Evolutionary conservation across 2,797 vertebrate genomes (phyloP).

Genomic region (Gobio occitaniae): DNA sequence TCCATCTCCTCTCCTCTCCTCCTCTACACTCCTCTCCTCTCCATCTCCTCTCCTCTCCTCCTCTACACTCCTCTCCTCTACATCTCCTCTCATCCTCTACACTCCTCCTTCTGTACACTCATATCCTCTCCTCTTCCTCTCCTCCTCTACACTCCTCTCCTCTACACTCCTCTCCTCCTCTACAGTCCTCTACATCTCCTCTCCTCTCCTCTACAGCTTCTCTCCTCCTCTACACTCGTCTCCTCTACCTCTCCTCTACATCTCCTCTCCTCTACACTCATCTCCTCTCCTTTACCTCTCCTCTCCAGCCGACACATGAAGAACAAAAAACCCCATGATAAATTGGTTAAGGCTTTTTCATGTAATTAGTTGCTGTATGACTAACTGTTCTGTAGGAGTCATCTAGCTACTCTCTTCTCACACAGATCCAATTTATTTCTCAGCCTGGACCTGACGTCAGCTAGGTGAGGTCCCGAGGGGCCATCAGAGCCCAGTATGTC

Average conservation of each 20-base stretch:
- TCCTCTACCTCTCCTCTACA: not conserved
- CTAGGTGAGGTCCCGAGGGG: constrained; percentile 57
- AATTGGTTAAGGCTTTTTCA: constrained; percentile 17
- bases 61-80: not conserved
- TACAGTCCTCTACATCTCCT: not conserved
- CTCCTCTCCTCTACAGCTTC: not conserved
- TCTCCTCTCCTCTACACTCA: not conserved
- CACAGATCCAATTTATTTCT: constrained; percentile 70
- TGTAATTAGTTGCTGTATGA: constrained; percentile 41
- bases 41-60: not conserved
- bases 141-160: too few species aligned
- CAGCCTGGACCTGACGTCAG: constrained; percentile 49
- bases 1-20: too few species aligned
- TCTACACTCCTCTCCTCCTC: not conserved
- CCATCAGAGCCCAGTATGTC: constrained; percentile 58
- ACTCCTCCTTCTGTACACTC: not conserved
- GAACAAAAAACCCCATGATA: constrained; percentile 1
- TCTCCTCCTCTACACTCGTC: not conserved
- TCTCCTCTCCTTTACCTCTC: not conserved
- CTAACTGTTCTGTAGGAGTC: constrained; percentile 46
- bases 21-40: not conserved
- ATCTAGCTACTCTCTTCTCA: constrained; percentile 35
- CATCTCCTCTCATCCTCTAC: not conserved
- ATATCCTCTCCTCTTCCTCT: not conserved
- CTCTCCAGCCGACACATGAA: not conserved